Percentiles rank a stretch among this genome's conserved stretches.
Evolutionary conservation across 2,888 invertebrate genomes (phyloP).

Genomic region (Caenorhabditis imperialis): DNA sequence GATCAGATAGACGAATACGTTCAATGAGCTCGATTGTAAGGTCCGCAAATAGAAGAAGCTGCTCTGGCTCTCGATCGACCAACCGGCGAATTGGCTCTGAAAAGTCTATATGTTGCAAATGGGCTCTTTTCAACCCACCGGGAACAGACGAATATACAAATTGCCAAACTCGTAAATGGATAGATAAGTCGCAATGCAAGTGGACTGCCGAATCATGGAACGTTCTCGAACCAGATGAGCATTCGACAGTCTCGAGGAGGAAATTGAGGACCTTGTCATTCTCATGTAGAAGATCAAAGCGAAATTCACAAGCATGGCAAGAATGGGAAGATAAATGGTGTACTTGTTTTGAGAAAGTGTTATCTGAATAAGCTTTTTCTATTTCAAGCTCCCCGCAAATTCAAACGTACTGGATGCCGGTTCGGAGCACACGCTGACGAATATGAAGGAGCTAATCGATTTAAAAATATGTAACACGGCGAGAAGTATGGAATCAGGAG

Average conservation of each 20-base stretch:
- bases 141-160: slow-evolving; percentile 1
- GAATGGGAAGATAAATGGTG: no score
- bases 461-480: not conserved
- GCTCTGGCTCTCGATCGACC: no score
- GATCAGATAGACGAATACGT: no score
- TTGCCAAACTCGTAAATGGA: slow-evolving; percentile 15
- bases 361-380: no score
- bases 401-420: slow-evolving; percentile 7
- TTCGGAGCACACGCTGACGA: slow-evolving; percentile 10
- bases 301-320: no score
- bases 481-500: not conserved
- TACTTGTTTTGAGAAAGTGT: no score
- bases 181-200: not conserved
- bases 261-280: no score
- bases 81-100: not conserved
- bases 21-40: no score
- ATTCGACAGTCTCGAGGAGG: no score
- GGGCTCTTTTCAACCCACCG: not conserved
- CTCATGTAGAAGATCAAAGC: no score
- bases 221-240: not conserved
- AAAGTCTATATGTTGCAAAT: not conserved
- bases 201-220: not conserved
- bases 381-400: no score
- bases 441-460: not conserved
- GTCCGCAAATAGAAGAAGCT: no score